These are phyloP conservation scores for Melolontha melolontha DNA, from an alignment of 2,888 invertebrate genomes.

Conservation along the genomic window DNA sequence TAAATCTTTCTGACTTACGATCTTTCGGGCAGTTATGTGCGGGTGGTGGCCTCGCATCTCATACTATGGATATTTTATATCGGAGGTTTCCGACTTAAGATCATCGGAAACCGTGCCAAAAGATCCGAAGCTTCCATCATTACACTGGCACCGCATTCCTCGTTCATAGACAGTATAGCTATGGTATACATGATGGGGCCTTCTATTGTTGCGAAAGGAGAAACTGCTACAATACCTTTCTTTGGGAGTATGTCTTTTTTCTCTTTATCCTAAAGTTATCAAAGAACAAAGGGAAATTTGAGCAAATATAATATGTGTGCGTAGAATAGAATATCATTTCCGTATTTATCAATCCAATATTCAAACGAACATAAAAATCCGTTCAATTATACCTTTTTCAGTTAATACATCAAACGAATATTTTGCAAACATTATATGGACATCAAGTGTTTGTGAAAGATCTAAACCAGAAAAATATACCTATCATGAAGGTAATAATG, in stretches of 20 bases:
- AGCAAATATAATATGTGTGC: not conserved
- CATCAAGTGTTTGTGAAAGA: no score
- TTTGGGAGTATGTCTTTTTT: constrained; percentile 82
- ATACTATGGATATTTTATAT: constrained; percentile 82
- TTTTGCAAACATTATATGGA: no score
- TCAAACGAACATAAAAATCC: no score
- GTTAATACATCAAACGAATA: no score
- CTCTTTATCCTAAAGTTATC: constrained; percentile 36
- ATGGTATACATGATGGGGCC: constrained; percentile 87
- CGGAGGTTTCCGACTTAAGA: constrained; percentile 85
- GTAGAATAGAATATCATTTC: no score
- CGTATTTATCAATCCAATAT: no score
- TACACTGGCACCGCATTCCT: constrained; percentile 90
- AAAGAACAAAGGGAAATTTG: not conserved
- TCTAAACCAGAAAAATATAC: no score
- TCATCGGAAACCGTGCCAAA: constrained; percentile 75
- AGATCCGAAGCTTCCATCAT: constrained; percentile 83
- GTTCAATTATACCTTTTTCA: no score
- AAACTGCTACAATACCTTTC: constrained; percentile 83
- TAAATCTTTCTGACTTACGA: not conserved
- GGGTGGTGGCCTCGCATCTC: constrained; percentile 74
- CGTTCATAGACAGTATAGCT: constrained; percentile 89
- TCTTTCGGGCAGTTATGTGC: constrained; percentile 52
- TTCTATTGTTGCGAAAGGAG: constrained; percentile 90
- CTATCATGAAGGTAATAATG: no score